Evolutionary conservation across 2,888 invertebrate species (phyloP), one percentile per base, ranked within the genome.

Genomic region (Hanleya hanleyi): DNA sequence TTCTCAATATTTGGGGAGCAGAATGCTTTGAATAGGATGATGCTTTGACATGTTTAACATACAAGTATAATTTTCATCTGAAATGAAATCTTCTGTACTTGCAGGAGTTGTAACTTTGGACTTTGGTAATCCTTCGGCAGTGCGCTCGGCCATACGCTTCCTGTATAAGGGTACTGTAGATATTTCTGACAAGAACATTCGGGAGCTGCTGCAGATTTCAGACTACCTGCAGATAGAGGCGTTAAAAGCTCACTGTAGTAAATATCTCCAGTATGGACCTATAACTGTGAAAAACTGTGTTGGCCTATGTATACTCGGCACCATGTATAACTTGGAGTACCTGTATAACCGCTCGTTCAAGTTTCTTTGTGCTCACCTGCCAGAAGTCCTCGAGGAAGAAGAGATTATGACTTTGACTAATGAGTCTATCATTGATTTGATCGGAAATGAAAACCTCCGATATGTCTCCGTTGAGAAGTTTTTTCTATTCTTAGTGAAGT

Each of bases 181-280:
- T 47, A 73, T 85, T 6, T 73, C 67, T 3, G 80, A 80, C 49
- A 76, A 79, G 15, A 73, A 71, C 7, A 77, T 84, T 4, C 74
- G 77, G 33, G 82, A 83, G 26, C 71, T 85, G 15, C 77, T 86
- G 6, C 81, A 85, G 71, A 82, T 81, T 15, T 83, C 85, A 1
- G 86, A 86, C 69, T 86, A 84, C 65, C 78, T 86, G 26, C 86
- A 86, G 68, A 82, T 86, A 6, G 70, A 72, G 22, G 81, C 82
- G n/a, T 71, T 85, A 33, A 85, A 83, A 65, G 49, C 72, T 37
- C 75, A 77, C 7, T 85, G 85, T 68, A 73, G 79, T 12, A 78
- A 75, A 38, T 83, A 83, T 69, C 74, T 86, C 7, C 61, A 71
- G 29, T 71, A 70, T 4, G 73, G 80, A 0, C 78, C 78, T 18